Evolutionary conservation across 2,888 invertebrate genomes (phyloP), one percentile per base, ranked within the genome.

Genomic region (Lasioglossum figueresi): DNA sequence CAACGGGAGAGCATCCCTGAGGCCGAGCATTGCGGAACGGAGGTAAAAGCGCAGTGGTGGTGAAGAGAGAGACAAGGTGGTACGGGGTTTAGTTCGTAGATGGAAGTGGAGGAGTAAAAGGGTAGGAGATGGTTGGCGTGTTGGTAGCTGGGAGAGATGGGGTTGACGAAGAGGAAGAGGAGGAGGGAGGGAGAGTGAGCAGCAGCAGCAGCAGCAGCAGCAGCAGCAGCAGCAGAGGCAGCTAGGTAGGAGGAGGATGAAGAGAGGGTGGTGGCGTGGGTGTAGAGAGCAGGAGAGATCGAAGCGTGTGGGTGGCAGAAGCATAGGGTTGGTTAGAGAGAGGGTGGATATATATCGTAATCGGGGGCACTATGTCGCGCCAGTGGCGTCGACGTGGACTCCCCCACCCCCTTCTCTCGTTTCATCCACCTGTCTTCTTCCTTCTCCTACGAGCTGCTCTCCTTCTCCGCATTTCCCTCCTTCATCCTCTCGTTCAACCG

Each of bases 321-420:
- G 91, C 91, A 91, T 91, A 91, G 93, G 93, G 92, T 92, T 93
- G 92, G 91, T 86, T 90, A 84, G 90, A 89, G 88, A 90, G 91
- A 52, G 52, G 89, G 88, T 86, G 91, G 90, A 90, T 91, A 92
- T 93, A 93, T 92, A 93, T 93, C 92, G 93, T 92, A 92, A 93
- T 93, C 92, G 94, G 92, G 93, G 93, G 94, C 93, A 93, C 94
- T 93, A 93, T 93, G 93, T 93, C 93, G 93, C 92, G 92, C 88
- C 91, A 91, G 87, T 91, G 90, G 90, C 89, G 92, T 88, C 92
- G 90, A 90, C 90, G 88, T 80, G 84, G 89, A 87, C 86, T 89
- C 84, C 80, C 56, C 52, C 68, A 74, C 48, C 66, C 48, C 66
- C 71, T 74, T 31, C 31, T 72, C 63, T 37, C 40, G 34, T 70